Percentiles rank a stretch among this genome's conserved stretches.
Evolutionary conservation across 2,113 vertebrate species (phyloP).

Genomic region (Thryonomys swinderianus): DNA sequence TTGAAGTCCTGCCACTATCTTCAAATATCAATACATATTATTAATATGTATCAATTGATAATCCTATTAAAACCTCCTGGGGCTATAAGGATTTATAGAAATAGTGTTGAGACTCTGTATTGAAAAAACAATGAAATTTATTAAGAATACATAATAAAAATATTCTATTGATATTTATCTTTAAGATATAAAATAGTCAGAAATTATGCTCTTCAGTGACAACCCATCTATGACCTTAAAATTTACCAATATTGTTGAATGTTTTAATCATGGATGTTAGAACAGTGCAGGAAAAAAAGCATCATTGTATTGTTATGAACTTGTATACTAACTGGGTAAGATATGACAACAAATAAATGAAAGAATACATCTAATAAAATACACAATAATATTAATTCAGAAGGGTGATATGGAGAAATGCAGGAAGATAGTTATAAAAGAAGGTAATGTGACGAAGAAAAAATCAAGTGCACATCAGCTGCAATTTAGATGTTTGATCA

Average conservation of each 20-base stretch:
- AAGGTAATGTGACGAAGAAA: not conserved
- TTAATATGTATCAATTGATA: not conserved
- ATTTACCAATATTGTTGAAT: not conserved
- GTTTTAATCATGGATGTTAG: not conserved
- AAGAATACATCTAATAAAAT: not conserved
- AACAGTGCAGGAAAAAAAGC: not conserved
- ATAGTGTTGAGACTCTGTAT: not conserved
- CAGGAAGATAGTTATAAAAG: not conserved
- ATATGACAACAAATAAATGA: not conserved
- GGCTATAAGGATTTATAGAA: not conserved
- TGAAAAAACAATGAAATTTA: not conserved
- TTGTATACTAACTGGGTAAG: not conserved
- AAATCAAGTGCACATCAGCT: not conserved
- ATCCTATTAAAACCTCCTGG: not conserved
- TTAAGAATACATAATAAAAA: not conserved
- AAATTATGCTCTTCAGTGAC: not conserved
- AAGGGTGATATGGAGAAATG: not conserved
- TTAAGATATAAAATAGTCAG: not conserved
- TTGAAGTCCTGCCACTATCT: not conserved
- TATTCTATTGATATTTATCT: not conserved
- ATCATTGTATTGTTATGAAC: not conserved
- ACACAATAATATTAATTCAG: not conserved
- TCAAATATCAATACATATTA: not conserved
- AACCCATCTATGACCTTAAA: not conserved
- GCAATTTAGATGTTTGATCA: not conserved